Evolutionary conservation across 2,888 invertebrate species (phyloP), one percentile per base, ranked within the genome.

Genomic region (Tetragonula carbonaria): DNA sequence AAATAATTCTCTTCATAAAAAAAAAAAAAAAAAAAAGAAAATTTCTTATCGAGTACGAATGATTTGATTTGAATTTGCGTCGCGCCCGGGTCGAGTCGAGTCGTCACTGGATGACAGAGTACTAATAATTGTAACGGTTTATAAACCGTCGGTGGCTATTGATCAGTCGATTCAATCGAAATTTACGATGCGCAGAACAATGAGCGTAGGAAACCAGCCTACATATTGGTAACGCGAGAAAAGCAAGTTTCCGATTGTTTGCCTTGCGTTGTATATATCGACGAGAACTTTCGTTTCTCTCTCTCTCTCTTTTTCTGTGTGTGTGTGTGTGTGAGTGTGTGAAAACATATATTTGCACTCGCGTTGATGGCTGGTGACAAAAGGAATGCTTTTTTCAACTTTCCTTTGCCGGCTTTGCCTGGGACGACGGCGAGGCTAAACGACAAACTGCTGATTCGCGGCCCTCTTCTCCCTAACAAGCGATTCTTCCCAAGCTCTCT

Each of bases 101-200:
- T 33, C 33, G 28, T 11, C 21, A 53, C 33, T 16, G 55, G 23
- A 59, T 23, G 45, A 45, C 28, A 28, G 8, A 45, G 73, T 70
- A 63, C 67, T 73, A 68, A 45, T 45, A 45, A 72, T 59, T 11
- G 73, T 14, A 16, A 86, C 82, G 74, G 62, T 88, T 86, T 82
- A 59, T 63, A 77, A 86, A 79, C 81, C 67, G 78, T 71, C 71
- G 38, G 62, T 3, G 33, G 28, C 79, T 88, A 87, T 88, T 76
- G 87, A 88, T 88, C 85, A 78, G 72, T 68, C 74, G 73, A 72
- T 80, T 81, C 75, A 76, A 88, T 87, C 84, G 79, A 82, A 87
- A 86, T 88, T 84, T 76, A 88, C 71, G 84, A 84, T 82, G 85
- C 77, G 78, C 65, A 66, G 80, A 82, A 68, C 82, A 67, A 79